A percentile compares a stretch with the other conserved stretches of the same genome.
Conservation (phyloP, 2,888 invertebrate species). For the Therioaphis trifolii region DNA sequence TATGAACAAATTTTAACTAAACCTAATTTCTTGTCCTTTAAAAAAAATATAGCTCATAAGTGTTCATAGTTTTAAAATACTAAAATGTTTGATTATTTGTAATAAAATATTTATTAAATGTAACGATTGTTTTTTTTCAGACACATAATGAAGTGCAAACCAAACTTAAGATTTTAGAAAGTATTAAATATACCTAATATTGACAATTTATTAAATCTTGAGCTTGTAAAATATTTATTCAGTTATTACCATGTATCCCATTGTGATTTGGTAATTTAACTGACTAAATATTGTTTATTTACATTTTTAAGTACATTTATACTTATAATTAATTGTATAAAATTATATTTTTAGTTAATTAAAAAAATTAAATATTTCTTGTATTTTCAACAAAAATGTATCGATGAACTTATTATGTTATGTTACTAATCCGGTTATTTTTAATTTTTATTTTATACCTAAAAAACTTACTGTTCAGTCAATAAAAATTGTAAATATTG, state of each 20-base stretch:
- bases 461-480: conserved; percentile 1
- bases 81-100: not conserved
- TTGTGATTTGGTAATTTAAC: not conserved
- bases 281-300: not conserved
- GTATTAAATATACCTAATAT: not conserved
- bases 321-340: not conserved
- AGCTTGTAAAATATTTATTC: conserved; percentile 31
- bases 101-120: no score
- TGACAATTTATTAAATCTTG: not conserved
- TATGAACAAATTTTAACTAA: no score
- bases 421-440: not conserved
- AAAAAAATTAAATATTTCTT: not conserved
- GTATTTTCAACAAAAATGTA: not conserved
- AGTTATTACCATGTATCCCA: not conserved
- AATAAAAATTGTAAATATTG: conserved; percentile 52
- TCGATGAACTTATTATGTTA: not conserved
- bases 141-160: conserved; percentile 88
- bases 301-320: not conserved
- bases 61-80: not conserved
- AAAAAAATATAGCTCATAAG: no score
- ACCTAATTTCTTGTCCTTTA: no score
- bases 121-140: conserved; percentile 72
- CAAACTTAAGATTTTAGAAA: conserved; percentile 80
- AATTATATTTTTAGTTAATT: not conserved
- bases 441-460: conserved; percentile 25